A percentile compares a stretch with the other conserved stretches of the same genome.
These are phyloP conservation scores for Empidonax alnorum DNA, from an alignment of 2,113 vertebrate genomes.

Conservation along the genomic window DNA sequence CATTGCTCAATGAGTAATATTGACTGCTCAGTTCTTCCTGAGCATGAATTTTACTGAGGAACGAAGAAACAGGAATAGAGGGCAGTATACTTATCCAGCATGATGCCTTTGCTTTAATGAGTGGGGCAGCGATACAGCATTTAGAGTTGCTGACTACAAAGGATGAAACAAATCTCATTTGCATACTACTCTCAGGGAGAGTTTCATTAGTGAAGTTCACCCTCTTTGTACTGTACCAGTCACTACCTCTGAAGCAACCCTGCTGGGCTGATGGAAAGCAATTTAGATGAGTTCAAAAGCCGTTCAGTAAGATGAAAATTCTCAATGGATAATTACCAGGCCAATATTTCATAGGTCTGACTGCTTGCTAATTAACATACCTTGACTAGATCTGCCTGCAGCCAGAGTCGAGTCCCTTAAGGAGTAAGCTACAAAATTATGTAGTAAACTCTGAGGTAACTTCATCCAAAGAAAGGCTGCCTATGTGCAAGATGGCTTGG, in stretches of 20 bases:
- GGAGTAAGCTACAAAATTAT: neutral
- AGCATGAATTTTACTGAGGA: neutral
- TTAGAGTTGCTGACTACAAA: neutral
- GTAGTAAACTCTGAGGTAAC: neutral
- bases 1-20: neutral
- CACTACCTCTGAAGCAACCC: neutral
- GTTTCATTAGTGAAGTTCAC: neutral
- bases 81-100: neutral
- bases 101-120: neutral
- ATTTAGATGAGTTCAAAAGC: neutral
- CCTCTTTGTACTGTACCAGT: neutral
- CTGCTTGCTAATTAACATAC: slow-evolving; percentile 38
- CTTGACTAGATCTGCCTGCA: neutral
- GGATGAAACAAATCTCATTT: slow-evolving; percentile 8
- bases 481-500: neutral
- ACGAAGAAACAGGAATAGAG: neutral
- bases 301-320: neutral
- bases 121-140: neutral
- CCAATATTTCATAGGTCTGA: neutral
- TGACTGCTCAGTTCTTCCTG: neutral
- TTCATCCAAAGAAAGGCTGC: neutral
- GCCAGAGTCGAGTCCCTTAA: neutral
- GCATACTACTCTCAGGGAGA: neutral
- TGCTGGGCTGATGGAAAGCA: neutral
- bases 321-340: neutral